These are phyloP conservation scores for Erythrocercus mccallii DNA, from an alignment of 2,113 vertebrate genomes.

Conservation along the genomic window DNA sequence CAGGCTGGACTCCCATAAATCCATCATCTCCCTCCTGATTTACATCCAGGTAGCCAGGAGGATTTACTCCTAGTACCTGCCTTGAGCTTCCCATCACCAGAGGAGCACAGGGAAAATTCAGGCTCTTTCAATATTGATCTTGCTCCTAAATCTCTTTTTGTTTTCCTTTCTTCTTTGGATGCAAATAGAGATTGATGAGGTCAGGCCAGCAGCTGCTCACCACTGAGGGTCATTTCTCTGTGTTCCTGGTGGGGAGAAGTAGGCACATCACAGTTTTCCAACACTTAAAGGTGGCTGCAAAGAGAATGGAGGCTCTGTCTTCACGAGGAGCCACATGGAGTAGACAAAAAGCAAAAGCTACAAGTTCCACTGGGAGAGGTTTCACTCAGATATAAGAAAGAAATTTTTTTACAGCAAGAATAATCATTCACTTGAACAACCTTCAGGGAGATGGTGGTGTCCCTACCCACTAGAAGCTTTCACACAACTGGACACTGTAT, in stretches of 20 bases:
- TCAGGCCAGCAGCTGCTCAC: background rate
- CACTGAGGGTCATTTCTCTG: background rate
- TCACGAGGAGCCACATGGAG: accelerated
- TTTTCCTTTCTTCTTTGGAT: background rate
- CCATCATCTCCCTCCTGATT: background rate
- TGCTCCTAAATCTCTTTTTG: background rate
- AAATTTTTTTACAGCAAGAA: background rate
- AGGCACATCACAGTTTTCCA: background rate
- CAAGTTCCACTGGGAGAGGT: background rate
- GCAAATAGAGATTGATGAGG: background rate
- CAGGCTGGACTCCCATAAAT: background rate
- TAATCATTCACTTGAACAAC: background rate
- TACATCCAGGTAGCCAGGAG: background rate
- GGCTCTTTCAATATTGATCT: background rate
- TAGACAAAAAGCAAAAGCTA: background rate
- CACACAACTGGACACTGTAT: too few species aligned
- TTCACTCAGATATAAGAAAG: background rate
- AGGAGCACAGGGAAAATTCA: background rate
- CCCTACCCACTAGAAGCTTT: background rate
- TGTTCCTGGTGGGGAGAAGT: background rate
- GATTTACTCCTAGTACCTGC: background rate
- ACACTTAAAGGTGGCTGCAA: background rate
- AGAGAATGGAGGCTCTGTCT: background rate
- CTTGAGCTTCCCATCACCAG: background rate
- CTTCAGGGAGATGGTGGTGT: accelerated